phyloP scores from a whole-genome alignment of 2,797 vertebrate species.

The Ciconia nigra region DNA sequence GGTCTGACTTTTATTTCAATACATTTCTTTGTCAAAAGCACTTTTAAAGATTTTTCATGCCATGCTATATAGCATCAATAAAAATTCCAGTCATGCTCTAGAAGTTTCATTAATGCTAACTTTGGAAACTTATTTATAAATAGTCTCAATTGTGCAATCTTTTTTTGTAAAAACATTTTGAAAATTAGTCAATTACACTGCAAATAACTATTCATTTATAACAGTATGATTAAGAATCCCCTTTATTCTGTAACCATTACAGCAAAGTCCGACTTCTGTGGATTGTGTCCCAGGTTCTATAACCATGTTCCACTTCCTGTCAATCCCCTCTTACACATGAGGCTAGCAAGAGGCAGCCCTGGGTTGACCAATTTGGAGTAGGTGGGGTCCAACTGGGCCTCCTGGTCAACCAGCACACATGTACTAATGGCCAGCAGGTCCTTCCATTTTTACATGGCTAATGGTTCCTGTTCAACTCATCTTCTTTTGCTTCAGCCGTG shows the following conservation, averaged over 20 bases:
- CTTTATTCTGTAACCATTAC: neutral
- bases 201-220: neutral
- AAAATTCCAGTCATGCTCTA: conserved; percentile 11
- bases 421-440: neutral
- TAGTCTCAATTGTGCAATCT: neutral
- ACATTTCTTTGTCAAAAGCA: conserved; percentile 58
- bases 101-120: conserved; percentile 22
- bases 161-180: conserved; percentile 4
- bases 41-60: conserved; percentile 52
- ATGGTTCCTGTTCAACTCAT: neutral
- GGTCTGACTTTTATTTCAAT: conserved; percentile 66
- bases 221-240: neutral
- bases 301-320: neutral
- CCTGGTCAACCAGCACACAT: neutral
- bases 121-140: conserved; percentile 17
- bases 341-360: neutral
- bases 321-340: neutral
- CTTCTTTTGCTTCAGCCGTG: neutral
- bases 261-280: neutral
- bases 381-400: neutral
- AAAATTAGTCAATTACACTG: neutral
- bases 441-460: neutral
- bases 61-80: neutral
- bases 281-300: neutral
- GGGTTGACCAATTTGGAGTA: neutral